Base-by-base conservation (phyloP, 2,888 invertebrate species). In the Itoplectis maculator region DNA sequence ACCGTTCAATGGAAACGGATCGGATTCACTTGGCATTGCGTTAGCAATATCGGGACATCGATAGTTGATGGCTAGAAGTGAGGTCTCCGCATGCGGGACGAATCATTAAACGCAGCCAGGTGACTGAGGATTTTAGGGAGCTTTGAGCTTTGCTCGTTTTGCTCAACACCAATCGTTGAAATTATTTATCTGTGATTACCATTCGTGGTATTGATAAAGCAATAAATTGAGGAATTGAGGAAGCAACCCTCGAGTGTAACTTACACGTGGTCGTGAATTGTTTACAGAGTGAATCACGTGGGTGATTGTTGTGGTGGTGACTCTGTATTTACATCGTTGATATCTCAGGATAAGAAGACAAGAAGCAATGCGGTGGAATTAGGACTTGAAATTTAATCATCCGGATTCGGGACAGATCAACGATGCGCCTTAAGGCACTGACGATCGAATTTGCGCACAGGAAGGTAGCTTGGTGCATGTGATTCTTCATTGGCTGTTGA, bases 191-290 rank as follows among this genome's bases (percentile, higher is more conserved):
- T 9, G 42, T 45, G 29, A 66, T 68, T 54, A n/a, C n/a, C 42
- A 29, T 45, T n/a, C 51, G 8, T 37, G 37, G 45, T 40, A 23
- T 59, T 45, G 18, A 20, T n/a, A 13, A 65, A 65, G 65, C 65
- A 65, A 65, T 65, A 65, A 37, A 45, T 18, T 7, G 18, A 20
- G 11, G 3, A 42, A 73, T 18, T 54, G 82, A 66, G 51, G 51
- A 84, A 85, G 84, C 85, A 85, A 85, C 82, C 69, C 63, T 76
- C 61, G 82, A 84, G 82, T 82, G 82, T 73, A 4, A 20, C 5
- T 4, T 1, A 69, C 13, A 29, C 13, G 13, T 23, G 0, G 45
- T 45, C 23, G 65, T 42, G 42, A 40, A 18, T 45, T 0, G 42
- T 63, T 37, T 11, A 40, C 37, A 6, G 9, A 59, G 35, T 59